Evolutionary conservation across 1,140 invertebrate genomes (phyloP).

Genomic region (Teleopsis dalmanni): DNA sequence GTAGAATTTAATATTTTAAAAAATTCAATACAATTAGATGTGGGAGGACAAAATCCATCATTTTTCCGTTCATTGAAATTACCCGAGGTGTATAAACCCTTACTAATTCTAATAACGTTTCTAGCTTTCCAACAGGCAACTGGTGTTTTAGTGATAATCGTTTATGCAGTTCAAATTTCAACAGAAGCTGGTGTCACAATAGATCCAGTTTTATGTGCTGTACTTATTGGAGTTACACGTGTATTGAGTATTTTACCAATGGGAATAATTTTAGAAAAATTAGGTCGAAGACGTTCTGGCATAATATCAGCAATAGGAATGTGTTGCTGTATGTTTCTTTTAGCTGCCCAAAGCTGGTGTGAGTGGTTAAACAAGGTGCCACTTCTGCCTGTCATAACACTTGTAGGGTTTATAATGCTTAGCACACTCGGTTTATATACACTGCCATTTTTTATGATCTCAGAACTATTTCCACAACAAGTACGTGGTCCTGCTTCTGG

Average conservation of each 20-base stretch:
- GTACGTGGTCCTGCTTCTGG: conserved; percentile 61
- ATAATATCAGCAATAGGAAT: conserved; percentile 56
- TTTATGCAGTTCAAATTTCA: conserved; percentile 63
- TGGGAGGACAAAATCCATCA: conserved; percentile 27
- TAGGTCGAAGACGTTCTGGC: conserved; percentile 51
- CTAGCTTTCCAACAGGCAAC: conserved; percentile 74
- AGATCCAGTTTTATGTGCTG: conserved; percentile 52
- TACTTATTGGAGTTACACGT: conserved; percentile 51
- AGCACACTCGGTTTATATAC: conserved; percentile 57
- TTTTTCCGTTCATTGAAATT: conserved; percentile 20
- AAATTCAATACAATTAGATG: conserved; percentile 28
- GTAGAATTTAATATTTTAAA: conserved; percentile 30
- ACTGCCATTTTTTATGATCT: conserved; percentile 66
- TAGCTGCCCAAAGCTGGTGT: conserved; percentile 44
- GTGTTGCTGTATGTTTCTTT: conserved; percentile 50
- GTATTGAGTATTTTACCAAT: conserved; percentile 50
- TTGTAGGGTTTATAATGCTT: conserved; percentile 54
- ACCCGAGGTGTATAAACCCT: conserved; percentile 53
- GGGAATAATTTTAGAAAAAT: conserved; percentile 49
- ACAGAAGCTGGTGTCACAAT: conserved; percentile 50
- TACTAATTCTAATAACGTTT: conserved; percentile 56
- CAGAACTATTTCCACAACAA: conserved; percentile 63
- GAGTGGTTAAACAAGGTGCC: conserved; percentile 16
- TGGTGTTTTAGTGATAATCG: conserved; percentile 68
- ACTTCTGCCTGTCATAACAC: conserved; percentile 45